These are phyloP conservation scores for Apodemus speciosus DNA, from an alignment of 2,113 vertebrate species.

Conservation along the genomic window DNA sequence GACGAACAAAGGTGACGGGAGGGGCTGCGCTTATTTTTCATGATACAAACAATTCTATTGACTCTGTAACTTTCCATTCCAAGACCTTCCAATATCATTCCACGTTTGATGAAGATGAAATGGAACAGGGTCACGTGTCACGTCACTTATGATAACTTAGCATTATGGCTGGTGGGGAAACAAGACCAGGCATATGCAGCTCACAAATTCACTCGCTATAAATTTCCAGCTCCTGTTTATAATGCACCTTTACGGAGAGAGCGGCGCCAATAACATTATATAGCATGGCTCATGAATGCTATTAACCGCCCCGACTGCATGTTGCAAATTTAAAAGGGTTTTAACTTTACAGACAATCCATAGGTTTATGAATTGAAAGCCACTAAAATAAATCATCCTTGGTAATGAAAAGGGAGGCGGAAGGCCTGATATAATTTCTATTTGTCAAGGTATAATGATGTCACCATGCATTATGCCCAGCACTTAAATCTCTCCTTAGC, in stretches of 20 bases:
- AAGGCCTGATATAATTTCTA: constrained; percentile 83
- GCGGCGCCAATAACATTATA: constrained; percentile 64
- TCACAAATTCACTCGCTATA: constrained; percentile 67
- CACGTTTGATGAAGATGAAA: constrained; percentile 70
- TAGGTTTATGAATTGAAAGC: constrained; percentile 84
- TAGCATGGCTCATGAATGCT: constrained; percentile 60
- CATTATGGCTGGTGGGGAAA: constrained; percentile 75
- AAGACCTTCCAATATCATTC: constrained; percentile 68
- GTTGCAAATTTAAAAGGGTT: constrained; percentile 81
- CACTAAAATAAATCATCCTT: constrained; percentile 84
- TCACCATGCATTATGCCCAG: constrained; percentile 87
- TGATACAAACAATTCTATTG: constrained; percentile 70
- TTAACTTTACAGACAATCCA: constrained; percentile 80
- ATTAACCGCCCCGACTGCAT: constrained; percentile 59
- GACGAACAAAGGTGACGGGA: constrained; percentile 55
- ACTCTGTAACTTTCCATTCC: constrained; percentile 68
- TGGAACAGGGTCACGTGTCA: constrained; percentile 69
- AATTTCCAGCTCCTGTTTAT: constrained; percentile 65
- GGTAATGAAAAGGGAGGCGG: constrained; percentile 81
- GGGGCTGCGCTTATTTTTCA: constrained; percentile 63
- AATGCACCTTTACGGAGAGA: constrained; percentile 68
- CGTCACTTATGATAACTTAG: constrained; percentile 58
- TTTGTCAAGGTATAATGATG: constrained; percentile 88
- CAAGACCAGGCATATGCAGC: constrained; percentile 34
- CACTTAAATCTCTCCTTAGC: constrained; percentile 86